phyloP scores from a whole-genome alignment of 1,140 invertebrate species.

The Brachionus sp. region DNA sequence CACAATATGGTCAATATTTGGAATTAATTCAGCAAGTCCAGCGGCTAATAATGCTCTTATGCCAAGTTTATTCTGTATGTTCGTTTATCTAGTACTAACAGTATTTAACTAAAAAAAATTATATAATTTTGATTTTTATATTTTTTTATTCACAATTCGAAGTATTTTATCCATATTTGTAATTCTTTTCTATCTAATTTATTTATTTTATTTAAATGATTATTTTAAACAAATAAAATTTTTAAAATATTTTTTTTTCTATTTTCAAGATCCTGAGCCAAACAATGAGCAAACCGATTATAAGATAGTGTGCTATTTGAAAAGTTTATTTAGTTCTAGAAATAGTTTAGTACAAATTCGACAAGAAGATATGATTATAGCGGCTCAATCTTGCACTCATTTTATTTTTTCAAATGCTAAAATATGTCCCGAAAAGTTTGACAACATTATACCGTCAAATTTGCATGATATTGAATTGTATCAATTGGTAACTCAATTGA shows the following conservation, averaged over 20 bases:
- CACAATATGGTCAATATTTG: constrained; percentile 39
- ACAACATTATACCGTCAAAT: neutral
- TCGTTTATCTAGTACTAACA: neutral
- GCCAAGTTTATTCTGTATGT: neutral
- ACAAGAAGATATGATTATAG: neutral
- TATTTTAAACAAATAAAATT: neutral
- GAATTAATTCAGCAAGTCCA: neutral
- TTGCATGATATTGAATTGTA: neutral
- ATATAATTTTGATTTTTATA: neutral
- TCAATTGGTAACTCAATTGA: neutral
- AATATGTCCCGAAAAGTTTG: neutral
- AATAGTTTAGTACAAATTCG: neutral
- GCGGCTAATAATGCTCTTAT: neutral
- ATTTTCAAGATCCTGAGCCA: neutral
- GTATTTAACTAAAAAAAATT: neutral
- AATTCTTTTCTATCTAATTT: neutral
- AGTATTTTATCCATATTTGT: neutral
- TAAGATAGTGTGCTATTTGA: constrained; percentile 30
- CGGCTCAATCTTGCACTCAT: neutral
- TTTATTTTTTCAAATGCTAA: constrained; percentile 24
- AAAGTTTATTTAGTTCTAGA: neutral
- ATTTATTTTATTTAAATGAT: neutral
- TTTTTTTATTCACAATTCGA: constrained; percentile 3
- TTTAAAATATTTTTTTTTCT: neutral
- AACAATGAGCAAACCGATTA: neutral